Evolutionary conservation across 2,888 invertebrate species (phyloP).

Genomic region (Odontothrips loti): DNA sequence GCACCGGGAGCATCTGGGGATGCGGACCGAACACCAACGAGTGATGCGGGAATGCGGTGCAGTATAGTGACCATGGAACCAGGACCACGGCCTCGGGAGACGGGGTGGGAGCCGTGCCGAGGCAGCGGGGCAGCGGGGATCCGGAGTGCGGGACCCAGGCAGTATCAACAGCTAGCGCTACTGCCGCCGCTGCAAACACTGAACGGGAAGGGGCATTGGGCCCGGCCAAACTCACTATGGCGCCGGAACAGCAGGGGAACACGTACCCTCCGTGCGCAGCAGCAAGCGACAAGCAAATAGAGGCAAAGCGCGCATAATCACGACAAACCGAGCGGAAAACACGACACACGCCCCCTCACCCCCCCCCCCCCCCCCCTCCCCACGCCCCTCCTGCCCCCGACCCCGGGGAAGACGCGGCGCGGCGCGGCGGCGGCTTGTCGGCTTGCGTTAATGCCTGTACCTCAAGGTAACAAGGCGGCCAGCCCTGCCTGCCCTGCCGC

Average conservation of each 20-base stretch:
- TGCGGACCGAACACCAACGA: too few species aligned
- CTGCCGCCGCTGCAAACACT: neutral
- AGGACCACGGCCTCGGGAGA: too few species aligned
- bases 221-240: neutral
- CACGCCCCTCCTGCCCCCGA: neutral
- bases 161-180: neutral
- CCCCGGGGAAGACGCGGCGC: neutral
- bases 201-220: neutral
- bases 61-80: too few species aligned
- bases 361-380: neutral
- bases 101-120: too few species aligned
- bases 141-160: too few species aligned
- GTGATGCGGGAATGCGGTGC: too few species aligned
- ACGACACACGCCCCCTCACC: neutral
- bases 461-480: too few species aligned
- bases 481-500: too few species aligned
- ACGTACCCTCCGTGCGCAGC: neutral
- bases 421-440: neutral
- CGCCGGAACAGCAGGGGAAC: neutral
- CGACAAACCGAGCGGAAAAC: conserved; percentile 19
- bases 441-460: neutral
- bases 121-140: too few species aligned
- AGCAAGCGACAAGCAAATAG: conserved; percentile 23
- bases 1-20: too few species aligned
- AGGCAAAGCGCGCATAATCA: conserved; percentile 6